phyloP scores from a whole-genome alignment of 2,888 invertebrate species.

The Norana najaformis region DNA sequence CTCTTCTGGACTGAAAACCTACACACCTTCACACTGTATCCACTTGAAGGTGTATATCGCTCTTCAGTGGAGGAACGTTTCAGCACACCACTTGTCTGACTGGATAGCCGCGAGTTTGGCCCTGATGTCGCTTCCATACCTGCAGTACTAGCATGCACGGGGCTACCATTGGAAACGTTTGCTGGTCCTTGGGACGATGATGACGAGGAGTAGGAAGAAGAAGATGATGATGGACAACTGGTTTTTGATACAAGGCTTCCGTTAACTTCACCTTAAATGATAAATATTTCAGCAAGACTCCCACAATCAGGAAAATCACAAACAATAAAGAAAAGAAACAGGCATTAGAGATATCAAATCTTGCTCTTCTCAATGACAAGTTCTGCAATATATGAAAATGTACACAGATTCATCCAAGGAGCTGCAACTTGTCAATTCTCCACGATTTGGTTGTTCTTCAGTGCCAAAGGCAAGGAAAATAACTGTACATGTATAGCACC shows the following conservation, averaged over 20 bases:
- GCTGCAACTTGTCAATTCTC: too few species aligned
- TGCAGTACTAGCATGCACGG: background rate
- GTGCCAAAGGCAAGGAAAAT: too few species aligned
- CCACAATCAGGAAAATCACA: background rate
- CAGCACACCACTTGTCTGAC: background rate
- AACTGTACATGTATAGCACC: too few species aligned
- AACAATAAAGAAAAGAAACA: too few species aligned
- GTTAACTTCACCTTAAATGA: background rate
- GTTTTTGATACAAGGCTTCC: constrained; percentile 8
- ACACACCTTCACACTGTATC: background rate
- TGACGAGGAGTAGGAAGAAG: background rate
- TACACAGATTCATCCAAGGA: too few species aligned
- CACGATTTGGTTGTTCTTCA: too few species aligned
- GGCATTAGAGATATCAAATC: too few species aligned
- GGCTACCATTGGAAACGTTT: background rate
- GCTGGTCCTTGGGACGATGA: constrained; percentile 8
- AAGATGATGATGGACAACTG: background rate
- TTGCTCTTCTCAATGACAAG: too few species aligned
- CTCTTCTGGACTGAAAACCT: background rate
- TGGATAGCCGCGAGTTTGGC: background rate
- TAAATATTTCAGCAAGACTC: background rate
- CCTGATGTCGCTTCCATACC: background rate
- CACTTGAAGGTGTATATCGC: background rate
- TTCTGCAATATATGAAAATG: too few species aligned
- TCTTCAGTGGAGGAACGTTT: constrained; percentile 9